A percentile compares a stretch with the other conserved stretches of the same genome.
Evolutionary conservation across 2,888 invertebrate genomes (phyloP).

Genomic region (Subacronicta megacephala): DNA sequence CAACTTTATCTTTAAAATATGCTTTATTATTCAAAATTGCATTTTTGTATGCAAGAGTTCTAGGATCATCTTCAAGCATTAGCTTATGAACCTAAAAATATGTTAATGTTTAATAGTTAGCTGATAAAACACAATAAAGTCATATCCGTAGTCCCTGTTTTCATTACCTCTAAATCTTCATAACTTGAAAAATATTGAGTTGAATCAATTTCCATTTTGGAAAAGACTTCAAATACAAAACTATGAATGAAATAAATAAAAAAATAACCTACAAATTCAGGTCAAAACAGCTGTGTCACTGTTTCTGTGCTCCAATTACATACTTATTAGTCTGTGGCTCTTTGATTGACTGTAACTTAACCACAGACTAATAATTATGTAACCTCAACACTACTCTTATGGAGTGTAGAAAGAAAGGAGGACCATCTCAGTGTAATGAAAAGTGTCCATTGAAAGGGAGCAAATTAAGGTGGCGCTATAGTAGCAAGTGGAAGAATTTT

Average conservation of each 20-base stretch:
- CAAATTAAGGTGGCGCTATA: too few species aligned
- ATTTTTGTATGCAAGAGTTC: constrained; percentile 94
- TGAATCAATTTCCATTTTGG: constrained; percentile 60
- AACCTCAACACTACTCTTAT: too few species aligned
- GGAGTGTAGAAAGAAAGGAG: too few species aligned
- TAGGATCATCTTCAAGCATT: constrained; percentile 93
- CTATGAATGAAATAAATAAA: neutral
- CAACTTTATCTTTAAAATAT: constrained; percentile 93
- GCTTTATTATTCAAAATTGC: constrained; percentile 93
- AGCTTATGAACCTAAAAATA: constrained; percentile 92
- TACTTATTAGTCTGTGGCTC: too few species aligned
- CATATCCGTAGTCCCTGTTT: neutral
- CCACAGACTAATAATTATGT: too few species aligned
- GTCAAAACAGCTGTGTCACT: too few species aligned
- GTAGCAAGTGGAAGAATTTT: too few species aligned
- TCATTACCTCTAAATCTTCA: constrained; percentile 93
- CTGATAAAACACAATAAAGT: neutral
- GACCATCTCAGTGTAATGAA: too few species aligned
- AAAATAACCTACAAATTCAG: neutral
- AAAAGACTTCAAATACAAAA: neutral
- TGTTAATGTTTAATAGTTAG: neutral
- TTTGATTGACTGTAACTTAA: too few species aligned
- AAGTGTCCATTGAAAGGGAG: too few species aligned
- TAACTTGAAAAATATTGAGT: constrained; percentile 92
- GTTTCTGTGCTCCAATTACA: too few species aligned